Percentiles rank a stretch among this genome's conserved stretches.
Evolutionary conservation across 2,888 invertebrate species (phyloP).

Genomic region (Schizaphis graminum): DNA sequence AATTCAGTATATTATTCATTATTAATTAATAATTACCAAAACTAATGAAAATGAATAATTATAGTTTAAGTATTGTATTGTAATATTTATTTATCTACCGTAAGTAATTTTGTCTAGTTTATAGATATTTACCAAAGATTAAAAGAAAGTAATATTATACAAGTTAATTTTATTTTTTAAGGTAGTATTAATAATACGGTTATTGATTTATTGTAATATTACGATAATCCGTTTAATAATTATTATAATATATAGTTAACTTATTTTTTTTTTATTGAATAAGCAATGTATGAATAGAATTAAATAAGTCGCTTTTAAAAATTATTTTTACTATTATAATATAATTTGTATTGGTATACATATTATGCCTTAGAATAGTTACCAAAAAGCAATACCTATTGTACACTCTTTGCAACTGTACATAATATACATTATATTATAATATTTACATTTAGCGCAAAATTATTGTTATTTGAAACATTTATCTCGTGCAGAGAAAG

Average conservation of each 20-base stretch:
- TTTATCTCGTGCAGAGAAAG: background rate
- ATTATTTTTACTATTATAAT: constrained; percentile 15
- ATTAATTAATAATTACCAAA: constrained; percentile 15
- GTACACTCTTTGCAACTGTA: background rate
- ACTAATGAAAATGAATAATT: background rate
- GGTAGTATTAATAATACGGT: background rate
- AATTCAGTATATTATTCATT: background rate
- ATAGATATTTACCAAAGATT: constrained; percentile 58
- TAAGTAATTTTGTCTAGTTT: constrained; percentile 16
- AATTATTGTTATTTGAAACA: background rate
- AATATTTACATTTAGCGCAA: background rate
- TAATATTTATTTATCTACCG: background rate
- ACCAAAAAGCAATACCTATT: constrained; percentile 43
- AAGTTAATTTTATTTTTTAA: constrained; percentile 5
- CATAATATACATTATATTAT: background rate
- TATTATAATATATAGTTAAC: background rate
- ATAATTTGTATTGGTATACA: constrained; percentile 35
- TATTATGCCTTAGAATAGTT: constrained; percentile 38
- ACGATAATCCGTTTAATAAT: background rate
- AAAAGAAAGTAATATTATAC: constrained; percentile 16
- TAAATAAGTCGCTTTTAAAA: background rate
- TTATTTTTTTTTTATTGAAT: background rate
- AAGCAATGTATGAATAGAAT: background rate
- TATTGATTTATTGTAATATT: constrained; percentile 18
- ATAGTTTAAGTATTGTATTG: background rate